Base-by-base conservation (phyloP, 2,113 vertebrate species). In the Spilogale gracilis region DNA sequence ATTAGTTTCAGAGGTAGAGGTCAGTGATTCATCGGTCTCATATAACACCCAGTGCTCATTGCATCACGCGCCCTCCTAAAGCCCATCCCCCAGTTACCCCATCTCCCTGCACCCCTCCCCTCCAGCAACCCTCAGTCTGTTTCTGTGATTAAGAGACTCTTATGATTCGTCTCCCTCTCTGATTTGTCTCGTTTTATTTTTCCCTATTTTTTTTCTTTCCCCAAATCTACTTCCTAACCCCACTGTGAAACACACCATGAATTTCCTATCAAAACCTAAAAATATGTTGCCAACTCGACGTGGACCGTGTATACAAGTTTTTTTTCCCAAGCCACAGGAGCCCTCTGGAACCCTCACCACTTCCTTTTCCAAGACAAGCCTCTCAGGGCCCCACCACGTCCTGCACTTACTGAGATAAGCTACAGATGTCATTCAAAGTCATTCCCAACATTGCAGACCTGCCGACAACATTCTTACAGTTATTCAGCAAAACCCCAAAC, bases 231-330 rank as follows among this genome's bases (percentile, higher is more conserved):
- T 86, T 71, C 50, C 73, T 18, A 45, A n/a, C 8, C 10, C 32
- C 58, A 38, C 65, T 45, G 20, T 74, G 56, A 27, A 81, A 27
- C 58, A 54, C 38, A 23, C 58, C 11, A 71, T 18, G 10, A 52
- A 17, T 52, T 94, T 48, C 76, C 80, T 54, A 76, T n/a, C 48
- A 38, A 32, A 74, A 67, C 9, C n/a, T 3, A 50, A 63, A 82
- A 9, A 0, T 9, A 61, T 45, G 56, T 12, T 65, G 61, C n/a
- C 20, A 81, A 13, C n/a, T 56, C 43, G 30, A 54, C 18, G 9
- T 5, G 3, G 20, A 23, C 17, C 17, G 12, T 0, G 0, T 48
- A 27, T 52, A 45, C 4, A n/a, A 27, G 45, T 30, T 52, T 56
- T 38, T 38, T 56, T 84, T 45, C 20, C 45, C 45, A 25, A 54